Percentiles rank a stretch among this genome's conserved stretches.
Conservation (phyloP, 1,140 invertebrate genomes). For the Mycetomoellerius zeteki region DNA sequence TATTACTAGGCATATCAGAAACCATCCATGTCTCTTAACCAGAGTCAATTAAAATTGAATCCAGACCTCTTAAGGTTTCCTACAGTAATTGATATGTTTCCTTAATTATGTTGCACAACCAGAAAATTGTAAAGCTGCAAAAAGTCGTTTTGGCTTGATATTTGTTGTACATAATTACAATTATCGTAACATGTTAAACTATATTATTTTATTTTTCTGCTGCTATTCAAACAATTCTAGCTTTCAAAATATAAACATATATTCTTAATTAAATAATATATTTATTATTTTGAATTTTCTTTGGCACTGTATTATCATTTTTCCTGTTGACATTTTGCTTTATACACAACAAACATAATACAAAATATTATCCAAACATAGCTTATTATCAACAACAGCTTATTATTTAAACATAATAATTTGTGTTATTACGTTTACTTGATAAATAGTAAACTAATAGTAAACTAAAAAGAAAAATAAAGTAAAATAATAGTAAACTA, state of each 20-base stretch:
- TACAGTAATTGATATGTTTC: not conserved
- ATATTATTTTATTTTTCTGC: not conserved
- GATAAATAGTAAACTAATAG: too few species aligned
- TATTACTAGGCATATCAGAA: not conserved
- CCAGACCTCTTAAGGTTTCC: not conserved
- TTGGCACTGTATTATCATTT: not conserved
- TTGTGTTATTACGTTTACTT: not conserved
- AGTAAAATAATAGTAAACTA: too few species aligned
- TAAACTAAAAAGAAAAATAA: too few species aligned
- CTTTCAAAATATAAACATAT: not conserved
- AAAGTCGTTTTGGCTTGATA: not conserved
- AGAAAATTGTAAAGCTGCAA: not conserved
- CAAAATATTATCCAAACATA: too few species aligned
- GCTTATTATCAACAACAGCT: too few species aligned
- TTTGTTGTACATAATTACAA: constrained; percentile 7
- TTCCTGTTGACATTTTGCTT: not conserved
- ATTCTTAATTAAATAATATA: not conserved
- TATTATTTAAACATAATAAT: too few species aligned
- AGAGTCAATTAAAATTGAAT: not conserved
- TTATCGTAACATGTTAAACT: not conserved
- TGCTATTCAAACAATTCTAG: not conserved
- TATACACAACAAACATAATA: too few species aligned
- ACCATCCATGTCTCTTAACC: not conserved
- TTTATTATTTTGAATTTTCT: not conserved
- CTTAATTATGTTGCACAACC: not conserved